Conservation (phyloP, 2,797 vertebrate species). For the Danio jaintianensis region DNA sequence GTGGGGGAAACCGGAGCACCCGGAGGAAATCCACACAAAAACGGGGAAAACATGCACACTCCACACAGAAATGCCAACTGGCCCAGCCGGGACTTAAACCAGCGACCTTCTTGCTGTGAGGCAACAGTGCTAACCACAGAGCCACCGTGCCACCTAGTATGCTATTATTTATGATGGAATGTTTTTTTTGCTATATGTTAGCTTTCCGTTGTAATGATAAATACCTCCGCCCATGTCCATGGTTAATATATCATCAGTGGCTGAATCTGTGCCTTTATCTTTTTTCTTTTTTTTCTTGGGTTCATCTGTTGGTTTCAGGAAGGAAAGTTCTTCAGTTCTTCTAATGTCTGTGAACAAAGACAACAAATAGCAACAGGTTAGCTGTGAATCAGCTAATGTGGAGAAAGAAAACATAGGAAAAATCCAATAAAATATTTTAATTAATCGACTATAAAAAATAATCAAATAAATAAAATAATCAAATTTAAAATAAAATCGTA, state of each 20-base stretch:
- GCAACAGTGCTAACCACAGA: no score
- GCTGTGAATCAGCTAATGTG: neutral
- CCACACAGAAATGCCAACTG: no score
- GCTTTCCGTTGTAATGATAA: constrained; percentile 55
- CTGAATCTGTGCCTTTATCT: constrained; percentile 82
- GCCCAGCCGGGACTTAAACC: no score
- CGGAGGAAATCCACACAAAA: no score
- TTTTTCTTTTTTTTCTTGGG: constrained; percentile 94
- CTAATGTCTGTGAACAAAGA: constrained; percentile 85
- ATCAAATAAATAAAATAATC: no score
- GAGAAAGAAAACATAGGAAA: neutral
- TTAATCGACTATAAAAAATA: no score
- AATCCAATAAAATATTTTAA: neutral
- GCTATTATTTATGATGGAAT: neutral
- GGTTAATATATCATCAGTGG: constrained; percentile 86
- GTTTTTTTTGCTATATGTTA: neutral
- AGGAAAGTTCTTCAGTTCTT: constrained; percentile 92
- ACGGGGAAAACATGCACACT: no score
- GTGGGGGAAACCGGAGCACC: no score
- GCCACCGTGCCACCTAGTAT: no score
- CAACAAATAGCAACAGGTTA: neutral
- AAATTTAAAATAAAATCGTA: no score
- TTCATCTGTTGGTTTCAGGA: constrained; percentile 86
- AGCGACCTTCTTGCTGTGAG: no score
- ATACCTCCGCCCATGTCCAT: constrained; percentile 82